Evolutionary conservation across 2,888 invertebrate species (phyloP), one percentile per base, ranked within the genome.

Genomic region (Elegia similella): DNA sequence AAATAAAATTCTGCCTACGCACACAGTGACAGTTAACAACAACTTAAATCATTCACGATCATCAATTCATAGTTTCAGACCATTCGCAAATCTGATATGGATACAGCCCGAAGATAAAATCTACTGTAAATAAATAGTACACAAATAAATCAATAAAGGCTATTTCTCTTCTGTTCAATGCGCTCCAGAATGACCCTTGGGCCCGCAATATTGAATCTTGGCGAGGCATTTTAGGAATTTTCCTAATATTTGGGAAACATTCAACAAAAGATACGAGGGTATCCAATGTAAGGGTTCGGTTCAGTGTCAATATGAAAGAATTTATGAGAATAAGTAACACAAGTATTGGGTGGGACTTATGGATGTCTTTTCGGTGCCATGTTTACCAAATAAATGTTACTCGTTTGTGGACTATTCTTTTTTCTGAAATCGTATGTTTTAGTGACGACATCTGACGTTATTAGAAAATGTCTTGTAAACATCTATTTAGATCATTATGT

Each of bases 241-340:
- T 78, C 73, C 73, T 78, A 75, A 79, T 76, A 82, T 80, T 77
- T 71, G 71, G 66, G 65, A 68, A 75, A 72, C 75, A 72, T 80
- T 79, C 71, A 67, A 77, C 76, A 76, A 79, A 80, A 81, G 81
- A 80, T 82, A 83, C 79, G 82, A 81, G 78, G 79, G 76, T 75
- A 66, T 65, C 68, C 72, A 67, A 71, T 75, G 75, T 77, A 73
- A 72, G 71, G 75, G 73, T 69, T 63, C 68, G 69, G 67, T 69
- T 72, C 68, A 69, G 70, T 77, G 78, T 81, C 84, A 82, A 82
- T 82, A 78, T 75, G 75, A 73, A 73, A 69, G 72, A 79, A 83
- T 81, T 82, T 84, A 84, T 83, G 75, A 69, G 80, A 73, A 75
- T 73, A 65, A 67, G 62, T 65, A 71, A 70, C 67, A 68, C 66